These are phyloP conservation scores for Rhabdomys pumilio DNA, from an alignment of 2,797 vertebrate genomes.

Conservation along the genomic window DNA sequence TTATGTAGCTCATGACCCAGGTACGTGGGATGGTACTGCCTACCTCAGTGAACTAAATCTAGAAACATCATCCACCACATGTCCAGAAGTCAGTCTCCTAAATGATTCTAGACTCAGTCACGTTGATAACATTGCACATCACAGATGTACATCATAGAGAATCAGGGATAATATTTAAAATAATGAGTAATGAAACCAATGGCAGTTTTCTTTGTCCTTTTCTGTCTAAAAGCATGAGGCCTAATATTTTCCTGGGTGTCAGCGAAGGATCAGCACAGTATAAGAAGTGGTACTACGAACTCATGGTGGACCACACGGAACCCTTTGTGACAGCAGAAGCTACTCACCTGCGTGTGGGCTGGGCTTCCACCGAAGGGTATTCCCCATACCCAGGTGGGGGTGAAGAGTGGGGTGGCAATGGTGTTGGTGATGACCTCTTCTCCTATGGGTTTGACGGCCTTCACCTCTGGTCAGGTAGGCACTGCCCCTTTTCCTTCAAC, in stretches of 20 bases:
- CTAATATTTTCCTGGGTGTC: slow-evolving; percentile 97
- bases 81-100: background rate
- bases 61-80: background rate
- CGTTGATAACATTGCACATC: background rate
- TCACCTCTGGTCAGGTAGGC: slow-evolving; percentile 96
- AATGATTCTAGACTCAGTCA: background rate
- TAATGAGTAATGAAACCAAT: background rate
- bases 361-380: slow-evolving; percentile 96
- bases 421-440: slow-evolving; percentile 97
- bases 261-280: slow-evolving; percentile 98
- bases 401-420: slow-evolving; percentile 97
- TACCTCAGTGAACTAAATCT: background rate
- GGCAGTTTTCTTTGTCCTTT: background rate
- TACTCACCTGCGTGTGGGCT: slow-evolving; percentile 96
- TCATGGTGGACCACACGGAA: slow-evolving; percentile 95
- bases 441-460: slow-evolving; percentile 98
- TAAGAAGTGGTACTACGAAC: slow-evolving; percentile 97
- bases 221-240: slow-evolving; percentile 92
- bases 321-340: slow-evolving; percentile 96
- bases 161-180: background rate
- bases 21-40: background rate
- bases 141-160: background rate
- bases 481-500: fast-evolving
- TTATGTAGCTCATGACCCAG: background rate
- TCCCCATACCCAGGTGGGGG: slow-evolving; percentile 96